phyloP scores from a whole-genome alignment of 2,888 invertebrate genomes.

The Acronicta leporina region DNA sequence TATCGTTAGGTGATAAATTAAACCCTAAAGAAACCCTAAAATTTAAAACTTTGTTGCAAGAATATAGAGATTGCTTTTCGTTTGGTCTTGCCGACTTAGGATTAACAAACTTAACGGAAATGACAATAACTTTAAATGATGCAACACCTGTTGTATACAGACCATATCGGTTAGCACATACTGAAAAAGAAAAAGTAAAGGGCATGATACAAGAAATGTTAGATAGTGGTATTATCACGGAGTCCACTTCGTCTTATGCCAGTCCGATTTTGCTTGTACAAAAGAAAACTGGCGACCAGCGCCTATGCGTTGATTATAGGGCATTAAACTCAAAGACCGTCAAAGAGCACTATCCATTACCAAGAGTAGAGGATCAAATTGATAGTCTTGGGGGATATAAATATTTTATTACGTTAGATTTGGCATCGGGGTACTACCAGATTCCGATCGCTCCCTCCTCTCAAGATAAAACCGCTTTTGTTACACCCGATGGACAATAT shows the following conservation, averaged over 20 bases:
- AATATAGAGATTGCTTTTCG: no score
- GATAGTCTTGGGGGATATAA: conserved; percentile 22
- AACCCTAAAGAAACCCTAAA: no score
- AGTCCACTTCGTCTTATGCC: conserved; percentile 44
- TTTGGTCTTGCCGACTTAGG: conserved; percentile 11
- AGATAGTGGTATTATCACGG: conserved; percentile 37
- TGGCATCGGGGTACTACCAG: conserved; percentile 8
- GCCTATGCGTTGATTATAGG: conserved; percentile 38
- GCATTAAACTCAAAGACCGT: conserved; percentile 37
- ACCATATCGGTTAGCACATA: conserved; percentile 6
- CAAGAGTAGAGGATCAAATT: conserved; percentile 2
- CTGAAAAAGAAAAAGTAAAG: conserved; percentile 1
- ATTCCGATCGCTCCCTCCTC: conserved; percentile 37
- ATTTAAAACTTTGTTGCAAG: no score
- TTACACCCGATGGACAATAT: conserved; percentile 50
- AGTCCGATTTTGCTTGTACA: conserved; percentile 38
- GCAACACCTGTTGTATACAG: conserved; percentile 9
- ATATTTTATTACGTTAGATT: conserved; percentile 29
- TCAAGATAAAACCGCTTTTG: conserved; percentile 52
- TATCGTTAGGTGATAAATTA: conserved; percentile 9
- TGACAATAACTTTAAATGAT: conserved; percentile 10
- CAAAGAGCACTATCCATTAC: conserved; percentile 8
- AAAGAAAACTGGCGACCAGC: conserved; percentile 2
- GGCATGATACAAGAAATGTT: conserved; percentile 50
- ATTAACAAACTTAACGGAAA: conserved; percentile 7